These are phyloP conservation scores for Rhinopomastus cyanomelas DNA, from an alignment of 2,113 vertebrate species.

Conservation along the genomic window DNA sequence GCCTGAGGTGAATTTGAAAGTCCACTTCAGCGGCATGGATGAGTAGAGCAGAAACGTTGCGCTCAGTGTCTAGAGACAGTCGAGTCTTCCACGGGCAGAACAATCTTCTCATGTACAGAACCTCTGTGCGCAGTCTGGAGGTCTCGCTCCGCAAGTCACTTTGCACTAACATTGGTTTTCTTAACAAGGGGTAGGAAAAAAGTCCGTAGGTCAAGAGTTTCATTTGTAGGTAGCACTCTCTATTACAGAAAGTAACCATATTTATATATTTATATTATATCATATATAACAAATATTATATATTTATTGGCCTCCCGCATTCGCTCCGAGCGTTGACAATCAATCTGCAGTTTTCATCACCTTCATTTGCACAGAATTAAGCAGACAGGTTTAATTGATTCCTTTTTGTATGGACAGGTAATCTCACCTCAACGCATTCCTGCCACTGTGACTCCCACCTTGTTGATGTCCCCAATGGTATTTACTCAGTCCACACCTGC, in stretches of 20 bases:
- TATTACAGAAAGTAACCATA: neutral
- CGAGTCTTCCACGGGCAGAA: neutral
- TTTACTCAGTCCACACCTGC: constrained; percentile 77
- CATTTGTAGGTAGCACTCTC: neutral
- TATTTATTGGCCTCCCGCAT: too few species aligned
- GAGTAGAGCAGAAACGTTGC: neutral
- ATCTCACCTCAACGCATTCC: constrained; percentile 80
- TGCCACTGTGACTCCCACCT: constrained; percentile 75
- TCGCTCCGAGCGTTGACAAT: neutral
- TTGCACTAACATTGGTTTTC: neutral
- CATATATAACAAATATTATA: too few species aligned
- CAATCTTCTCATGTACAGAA: neutral
- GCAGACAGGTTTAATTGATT: too few species aligned
- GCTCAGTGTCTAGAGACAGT: neutral
- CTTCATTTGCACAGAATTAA: neutral
- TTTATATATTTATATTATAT: too few species aligned
- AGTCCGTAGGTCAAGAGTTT: neutral
- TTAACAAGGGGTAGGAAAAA: neutral
- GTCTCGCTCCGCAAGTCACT: neutral
- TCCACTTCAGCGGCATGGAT: neutral
- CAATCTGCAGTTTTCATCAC: neutral
- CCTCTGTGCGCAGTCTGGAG: neutral
- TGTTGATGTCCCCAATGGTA: constrained; percentile 88
- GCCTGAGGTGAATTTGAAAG: neutral
- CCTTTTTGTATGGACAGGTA: constrained; percentile 63